Percentiles rank a stretch among this genome's conserved stretches.
Evolutionary conservation across 2,113 vertebrate genomes (phyloP).

Genomic region (Anoplopoma fimbria): DNA sequence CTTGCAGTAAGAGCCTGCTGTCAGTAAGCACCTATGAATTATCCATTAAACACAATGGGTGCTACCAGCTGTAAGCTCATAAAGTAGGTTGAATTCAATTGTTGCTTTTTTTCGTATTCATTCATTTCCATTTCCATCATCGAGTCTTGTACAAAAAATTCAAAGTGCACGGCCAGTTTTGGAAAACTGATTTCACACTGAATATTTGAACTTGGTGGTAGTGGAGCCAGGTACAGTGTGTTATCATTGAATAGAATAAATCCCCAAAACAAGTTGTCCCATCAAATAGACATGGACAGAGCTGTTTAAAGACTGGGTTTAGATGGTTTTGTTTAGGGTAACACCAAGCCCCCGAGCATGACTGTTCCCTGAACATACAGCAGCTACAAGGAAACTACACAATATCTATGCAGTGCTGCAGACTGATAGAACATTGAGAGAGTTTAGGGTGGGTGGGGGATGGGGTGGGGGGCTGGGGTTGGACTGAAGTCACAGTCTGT

Average conservation of each 20-base stretch:
- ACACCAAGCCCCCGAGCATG: background rate
- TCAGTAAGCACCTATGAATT: background rate
- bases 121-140: background rate
- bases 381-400: slow-evolving; percentile 25
- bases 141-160: background rate
- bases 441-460: background rate
- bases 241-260: background rate
- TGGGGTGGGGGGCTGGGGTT: too few species aligned
- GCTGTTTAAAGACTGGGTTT: background rate
- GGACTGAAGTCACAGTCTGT: slow-evolving; percentile 38
- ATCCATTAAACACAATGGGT: background rate
- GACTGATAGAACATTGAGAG: slow-evolving; percentile 21
- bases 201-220: background rate
- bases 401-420: slow-evolving; percentile 42
- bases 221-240: background rate
- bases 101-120: background rate
- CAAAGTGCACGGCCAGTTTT: slow-evolving; percentile 8
- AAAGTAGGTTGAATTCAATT: background rate
- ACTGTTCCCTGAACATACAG: slow-evolving; percentile 34
- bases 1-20: background rate
- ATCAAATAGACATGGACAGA: background rate
- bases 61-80: background rate
- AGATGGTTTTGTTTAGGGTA: background rate
- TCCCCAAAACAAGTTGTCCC: background rate
- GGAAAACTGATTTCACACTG: background rate